Evolutionary conservation across 2,888 invertebrate genomes (phyloP), one percentile per base, ranked within the genome.

Genomic region (Kryphioiulus occultus): DNA sequence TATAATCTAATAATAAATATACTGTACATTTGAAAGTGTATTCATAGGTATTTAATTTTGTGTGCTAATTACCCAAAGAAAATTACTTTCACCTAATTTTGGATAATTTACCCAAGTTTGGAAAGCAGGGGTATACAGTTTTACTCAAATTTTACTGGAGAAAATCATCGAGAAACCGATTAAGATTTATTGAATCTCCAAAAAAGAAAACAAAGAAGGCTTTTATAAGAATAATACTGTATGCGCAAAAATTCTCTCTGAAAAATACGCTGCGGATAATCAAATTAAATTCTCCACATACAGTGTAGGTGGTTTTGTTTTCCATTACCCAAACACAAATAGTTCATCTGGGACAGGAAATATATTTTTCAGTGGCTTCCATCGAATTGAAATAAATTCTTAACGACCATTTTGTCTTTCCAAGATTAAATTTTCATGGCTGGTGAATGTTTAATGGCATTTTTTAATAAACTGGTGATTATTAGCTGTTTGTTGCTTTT

Each of bases 391-490:
- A 68, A 68, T 68, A 68, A 68, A 68, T 68, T 26, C 26, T 68
- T 68, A 68, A 68, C 68, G 68, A 68, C n/a, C 68, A 22, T n/a
- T n/a, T n/a, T n/a, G n/a, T n/a, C n/a, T n/a, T n/a, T 9, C 22
- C 68, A 68, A 68, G 68, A 68, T 68, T 68, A 68, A 68, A 68
- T 68, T 26, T 68, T 68, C 68, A 68, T 68, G 68, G 22, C 68
- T 68, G 26, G 22, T 68, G 1, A 22, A 68, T 68, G 68, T 26
- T 68, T 68, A 68, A 68, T 68, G 26, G 10, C 9, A 26, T 68
- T 68, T 68, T 68, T 68, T 68, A 68, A 68, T 68, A 68, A 68
- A 68, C 68, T 68, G n/a, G 68, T 68, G 68, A 68, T 68, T 68
- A 68, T 68, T 68, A 68, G 68, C 26, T 68, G 68, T 68, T 22